Conservation (phyloP, 2,113 vertebrate species). For the Hydrochoerus hydrochaeris region DNA sequence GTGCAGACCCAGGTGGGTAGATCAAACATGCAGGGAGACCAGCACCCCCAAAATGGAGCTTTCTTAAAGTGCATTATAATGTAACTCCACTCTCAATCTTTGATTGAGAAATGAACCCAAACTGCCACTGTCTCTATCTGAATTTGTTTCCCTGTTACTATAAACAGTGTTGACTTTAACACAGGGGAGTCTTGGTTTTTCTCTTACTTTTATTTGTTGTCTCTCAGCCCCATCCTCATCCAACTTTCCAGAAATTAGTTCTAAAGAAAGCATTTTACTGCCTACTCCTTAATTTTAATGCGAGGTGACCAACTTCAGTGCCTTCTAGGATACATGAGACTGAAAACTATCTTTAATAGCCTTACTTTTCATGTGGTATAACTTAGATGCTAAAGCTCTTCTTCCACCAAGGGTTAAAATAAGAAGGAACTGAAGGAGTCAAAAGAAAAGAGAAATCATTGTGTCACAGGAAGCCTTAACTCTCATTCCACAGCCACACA, state of each 20-base stretch:
- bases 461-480: background rate
- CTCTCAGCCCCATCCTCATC: background rate
- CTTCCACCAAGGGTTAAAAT: background rate
- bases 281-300: background rate
- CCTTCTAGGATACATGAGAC: background rate
- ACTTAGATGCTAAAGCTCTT: background rate
- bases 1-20: fast-evolving
- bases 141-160: background rate
- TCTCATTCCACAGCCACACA: background rate
- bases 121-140: fast-evolving
- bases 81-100: background rate
- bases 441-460: background rate
- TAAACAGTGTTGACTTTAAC: background rate
- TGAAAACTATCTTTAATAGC: background rate
- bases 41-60: background rate
- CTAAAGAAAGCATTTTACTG: background rate
- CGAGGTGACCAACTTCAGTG: background rate
- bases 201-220: background rate
- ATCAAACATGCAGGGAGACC: fast-evolving
- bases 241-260: background rate
- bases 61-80: background rate
- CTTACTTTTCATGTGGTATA: background rate
- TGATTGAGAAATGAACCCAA: background rate
- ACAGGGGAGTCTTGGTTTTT: background rate
- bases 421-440: background rate